Conservation (phyloP, 2,797 vertebrate genomes). For the Calcarius lapponicus region DNA sequence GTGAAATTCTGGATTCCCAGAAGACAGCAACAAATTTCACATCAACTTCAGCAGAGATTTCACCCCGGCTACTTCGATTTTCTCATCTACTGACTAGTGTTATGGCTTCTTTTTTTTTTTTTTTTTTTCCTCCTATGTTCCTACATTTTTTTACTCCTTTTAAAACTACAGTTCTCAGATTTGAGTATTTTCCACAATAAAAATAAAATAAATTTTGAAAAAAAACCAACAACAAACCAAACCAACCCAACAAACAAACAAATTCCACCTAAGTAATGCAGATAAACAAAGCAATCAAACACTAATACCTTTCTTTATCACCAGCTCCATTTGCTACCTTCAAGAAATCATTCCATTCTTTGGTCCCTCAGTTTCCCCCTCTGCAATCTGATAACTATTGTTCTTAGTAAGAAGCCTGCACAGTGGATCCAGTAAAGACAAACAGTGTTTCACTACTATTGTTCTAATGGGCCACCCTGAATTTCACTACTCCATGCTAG, state of each 20-base stretch:
- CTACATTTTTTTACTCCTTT: background rate
- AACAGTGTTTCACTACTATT: background rate
- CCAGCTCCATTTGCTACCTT: background rate
- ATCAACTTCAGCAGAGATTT: background rate
- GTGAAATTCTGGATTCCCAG: background rate
- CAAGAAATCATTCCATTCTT: background rate
- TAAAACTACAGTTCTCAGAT: background rate
- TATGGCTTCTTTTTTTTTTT: too few species aligned
- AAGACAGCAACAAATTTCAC: background rate
- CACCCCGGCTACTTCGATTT: background rate
- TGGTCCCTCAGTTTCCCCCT: background rate
- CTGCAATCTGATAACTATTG: background rate
- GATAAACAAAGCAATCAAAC: background rate
- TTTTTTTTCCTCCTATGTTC: background rate
- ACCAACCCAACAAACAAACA: background rate
- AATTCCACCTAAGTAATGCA: background rate
- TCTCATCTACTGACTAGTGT: background rate
- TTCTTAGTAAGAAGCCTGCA: background rate
- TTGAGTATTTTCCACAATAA: background rate
- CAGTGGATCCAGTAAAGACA: background rate
- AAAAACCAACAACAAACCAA: background rate
- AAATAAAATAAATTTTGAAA: background rate
- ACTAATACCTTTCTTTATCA: background rate
- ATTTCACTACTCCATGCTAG: background rate
- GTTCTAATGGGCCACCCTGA: background rate